phyloP scores from a whole-genome alignment of 2,888 invertebrate species.

The Clivina fossor region DNA sequence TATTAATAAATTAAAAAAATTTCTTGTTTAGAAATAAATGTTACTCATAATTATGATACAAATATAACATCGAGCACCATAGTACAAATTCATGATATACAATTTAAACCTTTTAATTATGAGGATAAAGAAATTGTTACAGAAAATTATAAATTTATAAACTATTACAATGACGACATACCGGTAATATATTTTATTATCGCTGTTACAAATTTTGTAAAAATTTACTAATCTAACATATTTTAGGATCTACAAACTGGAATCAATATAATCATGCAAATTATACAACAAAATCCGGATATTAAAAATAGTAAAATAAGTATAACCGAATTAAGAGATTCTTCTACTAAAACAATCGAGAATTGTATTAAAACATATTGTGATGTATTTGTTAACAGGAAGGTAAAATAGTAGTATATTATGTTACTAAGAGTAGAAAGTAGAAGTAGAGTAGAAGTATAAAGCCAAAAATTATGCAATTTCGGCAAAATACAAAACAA shows the following conservation, averaged over 20 bases:
- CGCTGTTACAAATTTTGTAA: neutral
- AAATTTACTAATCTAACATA: neutral
- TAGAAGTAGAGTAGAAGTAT: no score
- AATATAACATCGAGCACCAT: neutral
- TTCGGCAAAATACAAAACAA: no score
- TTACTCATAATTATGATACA: no score
- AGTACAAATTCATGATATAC: neutral
- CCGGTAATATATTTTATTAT: no score
- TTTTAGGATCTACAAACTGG: conserved; percentile 1
- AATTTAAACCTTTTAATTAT: neutral
- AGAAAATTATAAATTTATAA: conserved; percentile 1
- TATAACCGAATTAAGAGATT: conserved; percentile 12
- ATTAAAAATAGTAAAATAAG: conserved; percentile 1
- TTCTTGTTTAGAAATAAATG: no score
- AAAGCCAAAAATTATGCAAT: no score
- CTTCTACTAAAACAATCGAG: no score
- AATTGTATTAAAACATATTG: no score
- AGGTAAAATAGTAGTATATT: no score
- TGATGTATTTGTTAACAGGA: no score
- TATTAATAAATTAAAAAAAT: no score
- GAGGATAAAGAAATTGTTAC: neutral
- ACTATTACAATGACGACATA: neutral
- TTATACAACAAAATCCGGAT: neutral
- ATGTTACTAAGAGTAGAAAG: no score
- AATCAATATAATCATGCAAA: neutral